phyloP scores from a whole-genome alignment of 1,140 invertebrate species.

The Conopomorpha cramerella region DNA sequence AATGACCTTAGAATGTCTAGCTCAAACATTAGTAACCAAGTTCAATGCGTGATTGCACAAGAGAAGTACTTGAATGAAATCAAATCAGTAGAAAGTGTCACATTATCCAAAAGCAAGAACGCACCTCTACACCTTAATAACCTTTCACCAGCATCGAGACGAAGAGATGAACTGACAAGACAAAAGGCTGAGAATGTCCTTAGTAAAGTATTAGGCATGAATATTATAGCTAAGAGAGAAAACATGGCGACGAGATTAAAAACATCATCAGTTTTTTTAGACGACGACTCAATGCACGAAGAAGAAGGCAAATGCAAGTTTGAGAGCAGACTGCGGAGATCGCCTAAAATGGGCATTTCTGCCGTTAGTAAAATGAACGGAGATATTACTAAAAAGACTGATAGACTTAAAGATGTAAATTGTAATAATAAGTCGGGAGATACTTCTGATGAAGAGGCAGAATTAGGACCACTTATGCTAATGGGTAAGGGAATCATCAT shows the following conservation, averaged over 20 bases:
- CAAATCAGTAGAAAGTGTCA: constrained; percentile 54
- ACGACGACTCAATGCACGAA: constrained; percentile 44
- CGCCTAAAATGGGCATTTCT: constrained; percentile 48
- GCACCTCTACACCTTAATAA: constrained; percentile 15
- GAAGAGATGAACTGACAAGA: constrained; percentile 44
- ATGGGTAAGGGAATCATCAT: constrained; percentile 63
- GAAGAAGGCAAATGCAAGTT: constrained; percentile 46
- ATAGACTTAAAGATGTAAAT: constrained; percentile 28
- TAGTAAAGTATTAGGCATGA: constrained; percentile 53
- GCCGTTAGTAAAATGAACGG: constrained; percentile 52
- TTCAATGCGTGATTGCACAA: constrained; percentile 59
- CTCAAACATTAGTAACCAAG: constrained; percentile 51
- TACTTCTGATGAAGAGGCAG: constrained; percentile 51
- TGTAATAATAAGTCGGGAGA: constrained; percentile 25
- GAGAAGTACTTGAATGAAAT: constrained; percentile 58
- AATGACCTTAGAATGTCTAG: constrained; percentile 52
- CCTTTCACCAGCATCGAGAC: constrained; percentile 27
- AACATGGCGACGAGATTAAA: constrained; percentile 41
- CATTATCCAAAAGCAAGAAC: constrained; percentile 39
- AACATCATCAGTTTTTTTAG: constrained; percentile 49
- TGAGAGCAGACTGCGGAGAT: constrained; percentile 40
- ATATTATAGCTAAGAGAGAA: constrained; percentile 48
- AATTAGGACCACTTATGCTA: constrained; percentile 66
- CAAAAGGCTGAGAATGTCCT: constrained; percentile 52
- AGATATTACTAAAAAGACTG: constrained; percentile 44